Conservation (phyloP, 1,140 invertebrate genomes). For the Archegozetes longisetosus region DNA sequence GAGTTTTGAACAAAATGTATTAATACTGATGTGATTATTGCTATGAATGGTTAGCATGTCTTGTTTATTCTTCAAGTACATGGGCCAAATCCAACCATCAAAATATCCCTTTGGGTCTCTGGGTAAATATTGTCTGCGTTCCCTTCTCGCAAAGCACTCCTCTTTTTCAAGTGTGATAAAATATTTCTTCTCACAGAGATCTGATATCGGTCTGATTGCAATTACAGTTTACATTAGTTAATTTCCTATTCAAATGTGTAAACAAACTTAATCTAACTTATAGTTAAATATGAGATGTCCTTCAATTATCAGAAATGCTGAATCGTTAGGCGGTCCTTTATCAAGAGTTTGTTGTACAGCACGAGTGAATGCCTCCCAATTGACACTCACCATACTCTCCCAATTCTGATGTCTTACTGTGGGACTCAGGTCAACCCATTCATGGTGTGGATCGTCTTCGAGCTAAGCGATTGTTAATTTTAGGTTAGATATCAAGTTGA, state of each 20-base stretch:
- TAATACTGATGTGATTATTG: no score
- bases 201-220: constrained; percentile 6
- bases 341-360: constrained; percentile 32
- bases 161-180: constrained; percentile 25
- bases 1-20: no score
- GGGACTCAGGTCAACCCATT: constrained; percentile 33
- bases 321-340: background rate
- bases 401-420: constrained; percentile 57
- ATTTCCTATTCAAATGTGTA: background rate
- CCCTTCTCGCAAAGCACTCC: constrained; percentile 23
- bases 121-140: constrained; percentile 25
- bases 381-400: constrained; percentile 50
- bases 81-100: constrained; percentile 30
- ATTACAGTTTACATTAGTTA: background rate
- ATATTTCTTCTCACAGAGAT: constrained; percentile 26
- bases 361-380: constrained; percentile 51
- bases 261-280: constrained; percentile 22
- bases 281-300: constrained; percentile 58
- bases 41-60: no score
- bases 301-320: constrained; percentile 45
- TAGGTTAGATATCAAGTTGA: background rate
- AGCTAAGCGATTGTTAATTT: background rate
- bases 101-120: constrained; percentile 28
- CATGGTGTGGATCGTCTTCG: constrained; percentile 43
- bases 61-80: constrained; percentile 25